Evolutionary conservation across 2,113 vertebrate genomes (phyloP).

Genomic region (Toxostoma redivivum): DNA sequence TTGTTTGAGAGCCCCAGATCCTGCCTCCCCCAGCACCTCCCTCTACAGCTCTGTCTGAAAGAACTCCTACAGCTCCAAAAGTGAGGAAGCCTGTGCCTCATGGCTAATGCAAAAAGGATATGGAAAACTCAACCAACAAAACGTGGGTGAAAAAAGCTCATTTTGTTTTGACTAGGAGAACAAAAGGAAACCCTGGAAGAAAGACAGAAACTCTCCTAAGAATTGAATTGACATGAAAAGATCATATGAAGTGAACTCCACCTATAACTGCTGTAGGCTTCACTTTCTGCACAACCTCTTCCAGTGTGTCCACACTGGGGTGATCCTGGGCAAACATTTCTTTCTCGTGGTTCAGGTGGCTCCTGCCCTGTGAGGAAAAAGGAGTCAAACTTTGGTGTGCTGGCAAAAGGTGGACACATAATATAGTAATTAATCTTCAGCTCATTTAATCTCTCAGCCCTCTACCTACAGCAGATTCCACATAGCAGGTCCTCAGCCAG

Average conservation of each 20-base stretch:
- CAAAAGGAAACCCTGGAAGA: background rate
- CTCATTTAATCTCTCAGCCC: background rate
- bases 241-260: constrained; percentile 29
- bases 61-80: background rate
- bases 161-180: background rate
- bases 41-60: background rate
- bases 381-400: background rate
- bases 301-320: constrained; percentile 82
- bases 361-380: constrained; percentile 79
- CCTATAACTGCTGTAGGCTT: constrained; percentile 94
- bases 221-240: background rate
- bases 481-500: background rate
- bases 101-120: accelerated
- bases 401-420: background rate
- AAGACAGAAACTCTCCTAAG: background rate
- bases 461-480: background rate
- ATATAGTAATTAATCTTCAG: background rate
- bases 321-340: constrained; percentile 92
- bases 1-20: background rate
- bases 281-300: constrained; percentile 89
- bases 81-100: background rate
- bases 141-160: background rate
- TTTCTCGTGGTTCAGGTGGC: constrained; percentile 91
- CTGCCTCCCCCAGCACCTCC: background rate
- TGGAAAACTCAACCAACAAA: background rate